These are phyloP conservation scores for Trichogramma evanescens DNA, from an alignment of 2,888 invertebrate genomes.

Conservation along the genomic window DNA sequence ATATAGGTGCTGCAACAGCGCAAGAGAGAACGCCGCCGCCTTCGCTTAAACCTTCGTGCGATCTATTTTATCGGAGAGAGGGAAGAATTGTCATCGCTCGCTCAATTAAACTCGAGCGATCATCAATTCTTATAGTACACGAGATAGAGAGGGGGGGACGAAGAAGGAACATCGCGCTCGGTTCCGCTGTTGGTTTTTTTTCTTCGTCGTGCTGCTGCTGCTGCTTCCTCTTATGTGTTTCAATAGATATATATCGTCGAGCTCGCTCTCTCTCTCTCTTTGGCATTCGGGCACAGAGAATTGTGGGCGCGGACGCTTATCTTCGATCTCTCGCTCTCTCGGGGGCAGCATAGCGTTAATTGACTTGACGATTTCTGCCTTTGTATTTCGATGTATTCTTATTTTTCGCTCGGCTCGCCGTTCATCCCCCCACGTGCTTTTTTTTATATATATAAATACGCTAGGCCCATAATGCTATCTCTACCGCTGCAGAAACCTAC, in stretches of 20 bases:
- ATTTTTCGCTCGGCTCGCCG: background rate
- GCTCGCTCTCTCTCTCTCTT: constrained; percentile 12
- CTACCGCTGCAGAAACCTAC: too few relatives aligned
- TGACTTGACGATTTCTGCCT: constrained; percentile 26
- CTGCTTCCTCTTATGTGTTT: background rate
- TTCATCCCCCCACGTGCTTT: background rate
- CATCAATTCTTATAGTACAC: constrained; percentile 18
- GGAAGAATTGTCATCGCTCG: constrained; percentile 4
- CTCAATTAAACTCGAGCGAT: constrained; percentile 25
- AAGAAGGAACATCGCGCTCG: constrained; percentile 1
- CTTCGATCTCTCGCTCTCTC: constrained; percentile 19
- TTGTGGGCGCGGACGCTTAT: constrained; percentile 18
- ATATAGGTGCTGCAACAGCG: too few relatives aligned
- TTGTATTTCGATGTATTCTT: constrained; percentile 12
- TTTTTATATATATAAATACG: background rate
- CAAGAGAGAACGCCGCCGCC: too few relatives aligned
- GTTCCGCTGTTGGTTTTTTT: constrained; percentile 3
- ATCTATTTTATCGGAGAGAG: too few relatives aligned
- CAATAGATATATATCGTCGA: too few relatives aligned
- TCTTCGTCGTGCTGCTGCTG: constrained; percentile 2
- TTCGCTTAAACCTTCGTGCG: too few relatives aligned
- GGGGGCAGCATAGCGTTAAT: constrained; percentile 25
- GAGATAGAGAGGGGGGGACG: too few relatives aligned
- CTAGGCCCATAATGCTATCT: too few relatives aligned
- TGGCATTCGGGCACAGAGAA: constrained; percentile 6